These are phyloP conservation scores for Drosophila parthenogenetica DNA, from an alignment of 2,888 invertebrate species.

Conservation along the genomic window DNA sequence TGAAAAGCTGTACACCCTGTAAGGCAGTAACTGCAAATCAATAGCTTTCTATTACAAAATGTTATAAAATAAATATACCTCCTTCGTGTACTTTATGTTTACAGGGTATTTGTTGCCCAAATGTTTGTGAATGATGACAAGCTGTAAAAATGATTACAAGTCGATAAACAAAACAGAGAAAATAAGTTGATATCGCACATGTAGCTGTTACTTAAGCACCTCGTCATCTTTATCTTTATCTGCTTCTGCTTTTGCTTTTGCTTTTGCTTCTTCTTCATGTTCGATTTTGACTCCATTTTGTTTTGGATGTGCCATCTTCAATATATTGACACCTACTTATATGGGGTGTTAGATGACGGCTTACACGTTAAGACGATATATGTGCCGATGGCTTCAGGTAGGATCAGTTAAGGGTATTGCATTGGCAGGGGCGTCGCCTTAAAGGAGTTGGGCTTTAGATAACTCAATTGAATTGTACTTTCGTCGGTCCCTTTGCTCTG, in stretches of 20 bases:
- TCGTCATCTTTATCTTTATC: constrained; percentile 5
- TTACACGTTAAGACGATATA: constrained; percentile 12
- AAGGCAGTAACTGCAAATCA: too few species aligned
- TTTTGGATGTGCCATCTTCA: not conserved
- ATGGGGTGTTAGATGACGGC: constrained; percentile 14
- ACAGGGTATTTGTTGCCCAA: not conserved
- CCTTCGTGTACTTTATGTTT: not conserved
- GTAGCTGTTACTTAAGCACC: constrained; percentile 7
- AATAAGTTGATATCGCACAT: constrained; percentile 24
- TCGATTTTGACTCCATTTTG: not conserved
- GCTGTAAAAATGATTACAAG: constrained; percentile 52
- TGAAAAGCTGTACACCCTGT: not conserved
- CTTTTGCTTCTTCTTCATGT: not conserved
- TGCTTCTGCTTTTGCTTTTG: not conserved
- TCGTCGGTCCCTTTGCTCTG: not conserved
- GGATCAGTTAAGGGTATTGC: not conserved
- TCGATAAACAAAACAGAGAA: constrained; percentile 30
- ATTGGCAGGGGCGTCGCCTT: too few species aligned
- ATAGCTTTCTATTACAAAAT: too few species aligned
- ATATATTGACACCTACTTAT: constrained; percentile 35
- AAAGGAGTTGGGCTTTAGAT: constrained; percentile 3
- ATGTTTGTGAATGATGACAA: constrained; percentile 32
- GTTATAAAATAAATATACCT: not conserved
- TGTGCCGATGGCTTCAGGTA: constrained; percentile 6
- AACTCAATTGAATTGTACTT: constrained; percentile 55